Conservation (phyloP, 2,888 invertebrate genomes). For the Eristalis pertinax region DNA sequence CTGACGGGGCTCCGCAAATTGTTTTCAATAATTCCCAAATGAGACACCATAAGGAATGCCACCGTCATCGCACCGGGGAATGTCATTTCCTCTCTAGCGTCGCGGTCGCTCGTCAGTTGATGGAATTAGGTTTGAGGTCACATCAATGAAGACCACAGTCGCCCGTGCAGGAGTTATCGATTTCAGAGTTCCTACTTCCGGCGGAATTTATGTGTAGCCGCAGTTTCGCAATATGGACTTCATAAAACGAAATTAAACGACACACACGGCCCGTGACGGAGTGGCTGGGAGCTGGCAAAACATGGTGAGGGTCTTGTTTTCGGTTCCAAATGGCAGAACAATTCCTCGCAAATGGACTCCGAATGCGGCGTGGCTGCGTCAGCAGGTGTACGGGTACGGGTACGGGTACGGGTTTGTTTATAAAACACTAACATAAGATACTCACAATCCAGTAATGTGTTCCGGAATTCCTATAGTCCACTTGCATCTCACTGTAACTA, state of each 20-base stretch:
- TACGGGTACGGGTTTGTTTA: constrained; percentile 7
- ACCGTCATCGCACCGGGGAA: not conserved
- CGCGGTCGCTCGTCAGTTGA: constrained; percentile 33
- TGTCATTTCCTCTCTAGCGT: not conserved
- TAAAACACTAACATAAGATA: constrained; percentile 73
- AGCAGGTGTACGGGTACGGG: constrained; percentile 24
- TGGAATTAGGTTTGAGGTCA: constrained; percentile 17
- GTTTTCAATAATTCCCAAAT: constrained; percentile 61
- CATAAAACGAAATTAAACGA: constrained; percentile 30
- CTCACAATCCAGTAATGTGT: constrained; percentile 82
- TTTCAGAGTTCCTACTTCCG: constrained; percentile 14
- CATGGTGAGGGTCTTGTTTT: not conserved
- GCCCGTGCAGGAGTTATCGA: not conserved
- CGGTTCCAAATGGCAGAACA: constrained; percentile 11
- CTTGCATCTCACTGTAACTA: constrained; percentile 81
- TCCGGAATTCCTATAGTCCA: constrained; percentile 80
- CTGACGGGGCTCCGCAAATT: constrained; percentile 43
- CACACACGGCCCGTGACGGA: not conserved
- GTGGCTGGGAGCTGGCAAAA: not conserved
- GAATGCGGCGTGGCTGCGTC: constrained; percentile 19
- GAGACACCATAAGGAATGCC: constrained; percentile 41
- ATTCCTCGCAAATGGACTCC: constrained; percentile 27
- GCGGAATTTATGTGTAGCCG: constrained; percentile 28
- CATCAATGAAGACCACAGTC: no score
- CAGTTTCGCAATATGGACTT: constrained; percentile 37